Base-by-base conservation (phyloP, 2,888 invertebrate species). In the Acleris holmiana region DNA sequence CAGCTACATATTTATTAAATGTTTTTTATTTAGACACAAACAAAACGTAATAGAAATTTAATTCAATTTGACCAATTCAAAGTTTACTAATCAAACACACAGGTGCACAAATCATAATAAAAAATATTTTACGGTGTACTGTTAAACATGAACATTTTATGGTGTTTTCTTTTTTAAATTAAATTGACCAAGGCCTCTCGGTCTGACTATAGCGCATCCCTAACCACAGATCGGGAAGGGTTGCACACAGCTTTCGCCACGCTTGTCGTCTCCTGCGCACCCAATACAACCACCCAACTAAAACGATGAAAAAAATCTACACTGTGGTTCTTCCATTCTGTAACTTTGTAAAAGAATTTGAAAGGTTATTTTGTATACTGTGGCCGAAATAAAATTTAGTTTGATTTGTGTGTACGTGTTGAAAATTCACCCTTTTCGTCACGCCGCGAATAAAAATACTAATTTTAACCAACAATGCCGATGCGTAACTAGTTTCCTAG, bases 151-250 rank as follows among this genome's bases (percentile, higher is more conserved):
- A n/a, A n/a, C n/a, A n/a, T n/a, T n/a, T n/a, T n/a, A n/a, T n/a
- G n/a, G n/a, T n/a, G n/a, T n/a, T n/a, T n/a, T n/a, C n/a, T n/a
- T n/a, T n/a, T n/a, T n/a, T n/a, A n/a, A 21, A 17, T 17, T 15
- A 7, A 13, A 77, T 83, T 73, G 74, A 82, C 78, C 85, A 85
- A 84, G 23, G 68, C 40, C 1, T 0, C 0, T 55, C 0, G 0
- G 1, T 56, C 71, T 19, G 18, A 44, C 55, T 73, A 70, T 18
- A 67, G 72, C 77, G 68, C 79, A 81, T 83, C 86, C 86, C 87
- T 78, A 79, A 83, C 86, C 88, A 71, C 88, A 85, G 86, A 84
- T 84, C 85, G 83, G 79, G 87, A 89, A 89, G 90, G 90, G 90
- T 91, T 91, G 82, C 83, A 83, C 82, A 78, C 74, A 75, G 81